These are phyloP conservation scores for Palloptera scutellata DNA, from an alignment of 2,888 invertebrate genomes.

Conservation along the genomic window DNA sequence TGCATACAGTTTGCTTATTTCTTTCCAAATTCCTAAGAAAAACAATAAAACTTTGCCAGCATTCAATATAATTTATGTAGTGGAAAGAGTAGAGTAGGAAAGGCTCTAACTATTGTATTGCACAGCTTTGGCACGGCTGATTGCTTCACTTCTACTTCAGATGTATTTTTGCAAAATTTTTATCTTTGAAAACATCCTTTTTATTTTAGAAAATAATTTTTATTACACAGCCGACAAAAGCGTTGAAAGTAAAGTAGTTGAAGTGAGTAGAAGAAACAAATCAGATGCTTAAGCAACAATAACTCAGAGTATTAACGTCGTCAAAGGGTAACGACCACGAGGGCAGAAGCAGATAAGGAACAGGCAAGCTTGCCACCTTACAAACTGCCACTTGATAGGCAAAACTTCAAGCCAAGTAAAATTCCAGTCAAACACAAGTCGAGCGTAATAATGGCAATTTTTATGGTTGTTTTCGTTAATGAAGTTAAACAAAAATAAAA, in stretches of 20 bases:
- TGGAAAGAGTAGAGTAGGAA: no score
- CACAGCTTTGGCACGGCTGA: background rate
- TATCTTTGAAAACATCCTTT: background rate
- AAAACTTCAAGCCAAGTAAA: slow-evolving; percentile 13
- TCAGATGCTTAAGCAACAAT: slow-evolving; percentile 15
- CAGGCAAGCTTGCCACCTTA: no score
- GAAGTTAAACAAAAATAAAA: slow-evolving; percentile 16
- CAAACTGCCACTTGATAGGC: background rate
- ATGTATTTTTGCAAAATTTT: no score
- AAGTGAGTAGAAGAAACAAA: background rate
- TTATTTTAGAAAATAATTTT: slow-evolving; percentile 8
- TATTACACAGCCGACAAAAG: background rate
- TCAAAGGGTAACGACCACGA: no score
- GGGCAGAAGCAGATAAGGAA: no score
- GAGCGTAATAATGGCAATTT: slow-evolving; percentile 25
- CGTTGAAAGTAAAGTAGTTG: background rate
- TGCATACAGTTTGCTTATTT: no score
- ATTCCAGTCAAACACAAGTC: no score
- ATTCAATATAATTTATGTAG: no score
- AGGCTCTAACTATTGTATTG: slow-evolving; percentile 18
- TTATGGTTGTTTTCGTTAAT: slow-evolving; percentile 32
- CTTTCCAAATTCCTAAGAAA: no score
- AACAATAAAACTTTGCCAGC: no score
- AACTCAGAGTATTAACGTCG: background rate
- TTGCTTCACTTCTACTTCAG: no score